phyloP scores from a whole-genome alignment of 2,797 vertebrate species.

The Muraenolepis orangiensis region DNA sequence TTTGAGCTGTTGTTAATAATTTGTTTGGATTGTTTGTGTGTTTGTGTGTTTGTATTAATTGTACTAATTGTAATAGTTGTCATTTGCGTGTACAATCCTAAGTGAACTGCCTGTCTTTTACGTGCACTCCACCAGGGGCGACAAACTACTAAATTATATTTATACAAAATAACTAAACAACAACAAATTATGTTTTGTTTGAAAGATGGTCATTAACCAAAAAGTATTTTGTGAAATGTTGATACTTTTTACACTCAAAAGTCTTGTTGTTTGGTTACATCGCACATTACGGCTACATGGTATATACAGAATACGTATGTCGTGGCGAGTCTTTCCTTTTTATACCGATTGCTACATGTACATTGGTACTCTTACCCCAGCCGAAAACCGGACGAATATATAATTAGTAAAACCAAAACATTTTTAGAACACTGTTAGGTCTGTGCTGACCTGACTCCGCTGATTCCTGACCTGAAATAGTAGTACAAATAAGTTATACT shows the following conservation, averaged over 20 bases:
- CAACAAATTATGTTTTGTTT: not conserved
- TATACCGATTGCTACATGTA: not conserved
- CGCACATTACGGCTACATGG: not conserved
- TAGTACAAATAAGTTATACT: not conserved
- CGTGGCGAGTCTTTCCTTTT: not conserved
- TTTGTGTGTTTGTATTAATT: too few relatives aligned
- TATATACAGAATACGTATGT: not conserved
- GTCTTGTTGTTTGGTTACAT: not conserved
- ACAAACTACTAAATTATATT: not conserved
- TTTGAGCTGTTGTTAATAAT: not conserved
- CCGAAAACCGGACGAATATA: not conserved
- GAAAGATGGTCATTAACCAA: not conserved
- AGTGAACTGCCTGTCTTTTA: not conserved
- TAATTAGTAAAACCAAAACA: not conserved
- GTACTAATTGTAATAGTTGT: constrained; percentile 5
- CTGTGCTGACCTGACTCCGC: not conserved
- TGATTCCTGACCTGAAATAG: not conserved
- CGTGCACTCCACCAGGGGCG: too few relatives aligned
- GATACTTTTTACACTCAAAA: not conserved
- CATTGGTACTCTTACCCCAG: not conserved
- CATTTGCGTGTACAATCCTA: constrained; percentile 11
- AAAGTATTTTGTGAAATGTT: not conserved
- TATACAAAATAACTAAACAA: not conserved
- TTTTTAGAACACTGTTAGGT: not conserved
- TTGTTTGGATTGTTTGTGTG: too few relatives aligned